Percentiles rank a stretch among this genome's conserved stretches.
Evolutionary conservation across 64 coral and sea anemone species (phyloP).

Genomic region (Dendronephthya gigantea): DNA sequence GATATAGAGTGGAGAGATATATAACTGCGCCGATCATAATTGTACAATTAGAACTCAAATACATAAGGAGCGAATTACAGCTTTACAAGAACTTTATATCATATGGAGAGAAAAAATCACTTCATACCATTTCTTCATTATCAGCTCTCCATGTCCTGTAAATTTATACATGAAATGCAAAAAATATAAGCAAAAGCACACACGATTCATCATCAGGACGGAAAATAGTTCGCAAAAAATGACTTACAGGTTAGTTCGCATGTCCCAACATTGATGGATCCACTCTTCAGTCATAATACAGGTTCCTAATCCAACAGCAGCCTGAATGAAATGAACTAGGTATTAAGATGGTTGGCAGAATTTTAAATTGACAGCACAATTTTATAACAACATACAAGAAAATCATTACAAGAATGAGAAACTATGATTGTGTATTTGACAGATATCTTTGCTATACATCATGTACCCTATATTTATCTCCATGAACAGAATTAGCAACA

Average conservation of each 20-base stretch:
- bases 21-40: too few species aligned
- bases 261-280: slow-evolving; percentile 80
- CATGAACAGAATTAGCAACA: slow-evolving; percentile 83
- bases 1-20: too few species aligned
- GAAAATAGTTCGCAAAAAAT: not conserved
- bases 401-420: too few species aligned
- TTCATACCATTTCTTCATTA: slow-evolving; percentile 87
- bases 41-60: too few species aligned
- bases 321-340: slow-evolving; percentile 12
- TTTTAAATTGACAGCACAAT: too few species aligned
- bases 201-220: too few species aligned
- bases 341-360: not conserved
- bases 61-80: too few species aligned
- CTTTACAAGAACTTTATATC: too few species aligned
- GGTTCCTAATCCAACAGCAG: slow-evolving; percentile 86
- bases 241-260: slow-evolving; percentile 73
- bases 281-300: slow-evolving; percentile 88
- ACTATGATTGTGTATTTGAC: not conserved
- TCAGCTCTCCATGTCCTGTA: slow-evolving; percentile 31
- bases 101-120: too few species aligned
- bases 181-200: not conserved
- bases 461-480: slow-evolving; percentile 91
- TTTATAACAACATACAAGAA: not conserved
- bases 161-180: not conserved
- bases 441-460: not conserved